phyloP scores from a whole-genome alignment of 2,113 vertebrate genomes.

The Neotoma lepida region DNA sequence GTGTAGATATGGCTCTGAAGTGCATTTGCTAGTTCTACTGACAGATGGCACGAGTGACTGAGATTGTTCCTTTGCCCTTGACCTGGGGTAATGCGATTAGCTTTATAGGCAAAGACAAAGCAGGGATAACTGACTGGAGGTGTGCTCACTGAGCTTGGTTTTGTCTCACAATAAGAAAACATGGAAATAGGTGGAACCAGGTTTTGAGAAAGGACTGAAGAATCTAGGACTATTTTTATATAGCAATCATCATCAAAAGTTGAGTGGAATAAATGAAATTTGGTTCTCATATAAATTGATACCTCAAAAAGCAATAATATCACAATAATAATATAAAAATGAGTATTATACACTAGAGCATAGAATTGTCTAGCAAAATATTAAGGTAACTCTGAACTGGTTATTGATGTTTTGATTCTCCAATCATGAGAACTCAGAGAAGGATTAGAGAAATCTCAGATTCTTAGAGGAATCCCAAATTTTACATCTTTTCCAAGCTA shows the following conservation, averaged over 20 bases:
- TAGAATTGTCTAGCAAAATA: not conserved
- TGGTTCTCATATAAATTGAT: not conserved
- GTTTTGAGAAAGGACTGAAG: not conserved
- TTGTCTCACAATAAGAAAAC: constrained; percentile 27
- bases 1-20: not conserved
- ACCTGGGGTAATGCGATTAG: not conserved
- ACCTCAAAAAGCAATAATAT: not conserved
- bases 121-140: not conserved
- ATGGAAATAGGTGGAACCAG: not conserved
- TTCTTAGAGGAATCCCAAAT: not conserved
- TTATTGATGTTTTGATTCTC: not conserved
- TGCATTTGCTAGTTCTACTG: not conserved
- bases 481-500: not conserved
- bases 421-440: not conserved
- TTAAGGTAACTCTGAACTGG: not conserved
- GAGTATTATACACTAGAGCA: not conserved
- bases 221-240: not conserved
- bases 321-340: not conserved
- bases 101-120: not conserved
- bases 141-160: not conserved
- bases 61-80: not conserved
- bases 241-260: not conserved
- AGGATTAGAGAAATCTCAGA: not conserved
- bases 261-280: not conserved
- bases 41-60: not conserved